Conservation (phyloP, 2,797 vertebrate genomes). For the Capromys pilorides region DNA sequence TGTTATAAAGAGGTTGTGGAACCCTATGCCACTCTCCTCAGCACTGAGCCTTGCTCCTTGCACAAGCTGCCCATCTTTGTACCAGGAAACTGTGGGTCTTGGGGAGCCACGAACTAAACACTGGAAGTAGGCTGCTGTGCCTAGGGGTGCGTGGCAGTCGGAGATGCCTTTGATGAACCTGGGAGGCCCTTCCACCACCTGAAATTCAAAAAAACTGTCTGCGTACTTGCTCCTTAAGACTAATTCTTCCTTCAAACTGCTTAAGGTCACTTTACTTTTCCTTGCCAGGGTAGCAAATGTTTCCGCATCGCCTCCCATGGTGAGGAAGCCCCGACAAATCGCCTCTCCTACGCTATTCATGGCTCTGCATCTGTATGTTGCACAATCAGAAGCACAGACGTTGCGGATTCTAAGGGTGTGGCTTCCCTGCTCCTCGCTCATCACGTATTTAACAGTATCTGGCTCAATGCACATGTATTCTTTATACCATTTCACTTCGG, state of each 20-base stretch:
- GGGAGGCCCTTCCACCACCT: constrained; percentile 92
- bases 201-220: constrained; percentile 94
- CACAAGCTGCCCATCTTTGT: constrained; percentile 90
- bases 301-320: constrained; percentile 87
- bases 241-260: constrained; percentile 85
- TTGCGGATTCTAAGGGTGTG: constrained; percentile 92
- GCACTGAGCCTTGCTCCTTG: constrained; percentile 90
- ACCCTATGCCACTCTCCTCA: constrained; percentile 91
- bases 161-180: constrained; percentile 92
- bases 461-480: constrained; percentile 89
- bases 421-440: constrained; percentile 91
- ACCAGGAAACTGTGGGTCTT: constrained; percentile 91
- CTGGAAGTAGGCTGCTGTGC: constrained; percentile 92
- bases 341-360: constrained; percentile 94
- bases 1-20: constrained; percentile 93
- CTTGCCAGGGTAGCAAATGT: constrained; percentile 80
- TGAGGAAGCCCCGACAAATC: constrained; percentile 90
- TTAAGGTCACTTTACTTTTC: constrained; percentile 80
- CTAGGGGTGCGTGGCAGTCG: constrained; percentile 89
- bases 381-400: constrained; percentile 89
- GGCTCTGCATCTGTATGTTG: constrained; percentile 92
- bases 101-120: constrained; percentile 94
- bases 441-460: constrained; percentile 88
- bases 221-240: constrained; percentile 86
- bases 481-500: constrained; percentile 95